Evolutionary conservation across 2,113 vertebrate genomes (phyloP).

Genomic region (Apodemus sylvaticus): DNA sequence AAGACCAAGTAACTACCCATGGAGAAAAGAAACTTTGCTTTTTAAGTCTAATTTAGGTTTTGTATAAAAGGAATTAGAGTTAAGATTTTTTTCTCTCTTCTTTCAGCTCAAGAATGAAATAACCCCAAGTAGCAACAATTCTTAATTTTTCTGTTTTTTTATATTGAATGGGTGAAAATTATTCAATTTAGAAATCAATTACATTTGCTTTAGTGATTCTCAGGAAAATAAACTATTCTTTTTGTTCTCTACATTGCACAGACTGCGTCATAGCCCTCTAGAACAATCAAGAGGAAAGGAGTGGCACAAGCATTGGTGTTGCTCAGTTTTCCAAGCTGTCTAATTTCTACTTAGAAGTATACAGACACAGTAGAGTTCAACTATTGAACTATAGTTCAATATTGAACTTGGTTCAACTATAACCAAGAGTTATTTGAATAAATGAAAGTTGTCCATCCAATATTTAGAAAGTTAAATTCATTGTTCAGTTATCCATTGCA

Average conservation of each 20-base stretch:
- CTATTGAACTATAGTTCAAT: too few species aligned
- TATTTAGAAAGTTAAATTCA: not conserved
- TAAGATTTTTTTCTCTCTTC: slow-evolving; percentile 46
- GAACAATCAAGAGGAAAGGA: not conserved
- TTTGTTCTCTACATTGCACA: not conserved
- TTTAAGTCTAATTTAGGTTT: slow-evolving; percentile 65
- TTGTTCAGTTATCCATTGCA: not conserved
- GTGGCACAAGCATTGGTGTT: not conserved
- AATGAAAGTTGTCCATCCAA: not conserved
- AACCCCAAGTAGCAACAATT: slow-evolving; percentile 61
- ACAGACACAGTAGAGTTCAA: not conserved
- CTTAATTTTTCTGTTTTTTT: slow-evolving; percentile 65
- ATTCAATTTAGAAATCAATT: slow-evolving; percentile 64
- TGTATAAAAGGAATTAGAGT: slow-evolving; percentile 36
- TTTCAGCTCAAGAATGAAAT: slow-evolving; percentile 62
- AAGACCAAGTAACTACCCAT: slow-evolving; percentile 62
- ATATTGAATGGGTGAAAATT: slow-evolving; percentile 65
- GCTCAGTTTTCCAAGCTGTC: not conserved
- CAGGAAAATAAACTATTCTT: not conserved
- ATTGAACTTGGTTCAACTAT: too few species aligned
- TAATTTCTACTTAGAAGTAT: not conserved
- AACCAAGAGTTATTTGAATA: not conserved
- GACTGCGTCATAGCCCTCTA: not conserved
- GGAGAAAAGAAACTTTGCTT: slow-evolving; percentile 69
- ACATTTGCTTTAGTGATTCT: slow-evolving; percentile 33